These are phyloP conservation scores for Ancistrus triradiatus DNA, from an alignment of 2,113 vertebrate genomes.

Conservation along the genomic window DNA sequence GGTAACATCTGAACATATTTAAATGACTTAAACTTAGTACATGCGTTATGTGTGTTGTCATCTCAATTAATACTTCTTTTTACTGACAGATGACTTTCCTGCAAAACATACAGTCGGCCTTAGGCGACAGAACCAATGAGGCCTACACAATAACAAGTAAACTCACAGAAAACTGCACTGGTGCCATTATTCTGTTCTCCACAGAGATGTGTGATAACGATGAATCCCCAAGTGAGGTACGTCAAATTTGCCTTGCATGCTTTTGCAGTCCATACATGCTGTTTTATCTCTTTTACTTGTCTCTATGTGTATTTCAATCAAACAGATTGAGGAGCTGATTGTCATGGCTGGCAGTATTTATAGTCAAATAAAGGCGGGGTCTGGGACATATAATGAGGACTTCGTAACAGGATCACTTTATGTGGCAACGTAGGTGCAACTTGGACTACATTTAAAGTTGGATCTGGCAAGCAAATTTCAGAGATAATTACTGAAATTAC, in stretches of 20 bases:
- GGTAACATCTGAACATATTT: slow-evolving; percentile 39
- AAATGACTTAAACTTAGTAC: too few relatives aligned
- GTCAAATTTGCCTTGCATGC: neutral
- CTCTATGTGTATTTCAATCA: neutral
- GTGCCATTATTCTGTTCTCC: slow-evolving; percentile 46
- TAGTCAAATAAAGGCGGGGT: neutral
- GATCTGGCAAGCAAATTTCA: too few relatives aligned
- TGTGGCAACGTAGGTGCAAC: slow-evolving; percentile 53
- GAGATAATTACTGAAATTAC: too few relatives aligned
- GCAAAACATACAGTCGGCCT: rapidly evolving
- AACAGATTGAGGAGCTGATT: slow-evolving; percentile 35
- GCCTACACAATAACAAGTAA: too few relatives aligned
- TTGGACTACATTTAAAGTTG: too few relatives aligned
- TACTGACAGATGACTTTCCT: slow-evolving; percentile 43
- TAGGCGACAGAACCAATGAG: too few relatives aligned
- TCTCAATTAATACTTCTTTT: neutral
- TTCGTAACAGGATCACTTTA: slow-evolving; percentile 53
- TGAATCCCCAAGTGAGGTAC: slow-evolving; percentile 35
- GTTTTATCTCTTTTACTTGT: neutral
- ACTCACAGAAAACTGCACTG: slow-evolving; percentile 50
- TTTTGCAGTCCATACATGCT: neutral
- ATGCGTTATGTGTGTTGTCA: too few relatives aligned
- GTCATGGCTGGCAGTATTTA: slow-evolving; percentile 11
- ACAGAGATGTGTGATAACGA: slow-evolving; percentile 41
- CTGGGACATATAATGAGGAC: slow-evolving; percentile 11